Conservation (phyloP, 2,888 invertebrate species). For the Tenthredo amoena region DNA sequence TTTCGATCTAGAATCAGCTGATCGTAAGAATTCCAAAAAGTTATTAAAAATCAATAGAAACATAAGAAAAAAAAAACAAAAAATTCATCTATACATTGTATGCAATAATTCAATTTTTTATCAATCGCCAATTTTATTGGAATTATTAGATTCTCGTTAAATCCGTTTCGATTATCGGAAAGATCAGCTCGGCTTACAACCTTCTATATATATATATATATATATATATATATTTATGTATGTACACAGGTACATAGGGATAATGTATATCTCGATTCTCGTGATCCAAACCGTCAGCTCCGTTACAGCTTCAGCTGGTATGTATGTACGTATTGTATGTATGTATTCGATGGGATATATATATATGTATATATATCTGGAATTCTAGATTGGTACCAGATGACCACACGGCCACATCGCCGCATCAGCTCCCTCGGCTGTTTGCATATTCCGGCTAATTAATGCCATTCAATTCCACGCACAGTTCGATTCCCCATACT, state of each 20-base stretch:
- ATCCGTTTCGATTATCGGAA: no score
- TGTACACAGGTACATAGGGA: background rate
- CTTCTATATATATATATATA: no score
- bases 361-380: background rate
- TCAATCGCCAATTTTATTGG: no score
- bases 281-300: background rate
- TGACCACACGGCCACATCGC: slow-evolving; percentile 58
- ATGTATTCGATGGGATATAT: slow-evolving; percentile 6
- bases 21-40: no score
- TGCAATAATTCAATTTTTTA: no score
- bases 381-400: slow-evolving; percentile 30
- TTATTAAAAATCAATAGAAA: no score
- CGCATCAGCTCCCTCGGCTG: slow-evolving; percentile 59
- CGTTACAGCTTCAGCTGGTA: background rate
- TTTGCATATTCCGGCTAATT: slow-evolving; percentile 73
- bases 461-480: slow-evolving; percentile 69
- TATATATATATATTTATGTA: background rate
- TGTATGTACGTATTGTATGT: background rate
- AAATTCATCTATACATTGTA: no score
- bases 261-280: background rate
- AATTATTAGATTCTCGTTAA: no score
- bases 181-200: no score
- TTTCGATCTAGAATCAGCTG: no score
- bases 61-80: no score
- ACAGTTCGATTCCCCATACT: slow-evolving; percentile 41